Evolutionary conservation across 2,113 vertebrate genomes (phyloP), one percentile per base, ranked within the genome.

Genomic region (Tichodroma muraria): DNA sequence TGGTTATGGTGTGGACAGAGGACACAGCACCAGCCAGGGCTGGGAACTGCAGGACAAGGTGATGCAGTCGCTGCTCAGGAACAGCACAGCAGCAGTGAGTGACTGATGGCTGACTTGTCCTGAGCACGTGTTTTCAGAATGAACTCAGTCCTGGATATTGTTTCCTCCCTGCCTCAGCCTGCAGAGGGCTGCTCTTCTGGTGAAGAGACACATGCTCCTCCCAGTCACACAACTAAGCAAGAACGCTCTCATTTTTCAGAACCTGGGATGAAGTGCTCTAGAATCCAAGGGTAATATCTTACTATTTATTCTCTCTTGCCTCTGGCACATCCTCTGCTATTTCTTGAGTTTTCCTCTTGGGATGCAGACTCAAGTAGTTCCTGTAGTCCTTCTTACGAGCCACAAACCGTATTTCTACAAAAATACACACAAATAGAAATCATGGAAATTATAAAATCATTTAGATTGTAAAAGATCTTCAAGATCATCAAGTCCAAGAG

Each of bases 21-120:
- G 30, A 12, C 4, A 22, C 7, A 28, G 40, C 61, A 54, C 5
- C 25, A 42, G 30, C 9, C 14, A 20, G 80, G 82, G 35, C 38
- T 56, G 85, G 63, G 50, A 11, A 11, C 15, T 5, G 2, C 14
- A 6, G 85, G 30, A 16, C 19, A 21, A 38, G 63, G 49, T 40
- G 68, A 2, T 56, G 83, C 60, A 54, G 78, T 13, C 52, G 5
- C 57, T 64, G 90, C 54, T 3, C 31, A n/a, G 57, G 30, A 78
- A 6, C 42, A 50, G 70, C 73, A 19, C 19, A 88, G 54, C 65
- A 72, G 76, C 23, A 66, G 53, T 30, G 82, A 47, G 47, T 70
- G 95, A 60, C 56, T 90, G 91, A 64, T 61, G 89, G 50, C 42
- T 95, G 94, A 31, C 66, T 73, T 78, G 85, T 78, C 72, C 92